A percentile compares a stretch with the other conserved stretches of the same genome.
phyloP scores from a whole-genome alignment of 2,113 vertebrate genomes.

The Aix galericulata region DNA sequence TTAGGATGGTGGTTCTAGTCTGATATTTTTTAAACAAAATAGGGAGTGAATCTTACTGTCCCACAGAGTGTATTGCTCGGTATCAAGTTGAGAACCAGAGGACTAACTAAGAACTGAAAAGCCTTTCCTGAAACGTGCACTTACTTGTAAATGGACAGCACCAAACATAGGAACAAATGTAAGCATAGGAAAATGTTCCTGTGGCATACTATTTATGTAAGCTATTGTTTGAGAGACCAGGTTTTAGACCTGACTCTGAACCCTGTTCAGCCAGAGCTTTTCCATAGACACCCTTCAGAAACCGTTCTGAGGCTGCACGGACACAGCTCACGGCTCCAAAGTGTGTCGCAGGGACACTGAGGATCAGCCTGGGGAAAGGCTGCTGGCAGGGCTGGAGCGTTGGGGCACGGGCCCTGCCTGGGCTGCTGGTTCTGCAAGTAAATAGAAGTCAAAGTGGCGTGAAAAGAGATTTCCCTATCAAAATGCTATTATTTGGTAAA shows the following conservation, averaged over 20 bases:
- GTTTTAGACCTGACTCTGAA: too few species aligned
- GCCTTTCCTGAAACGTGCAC: rapidly evolving
- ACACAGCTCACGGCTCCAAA: too few species aligned
- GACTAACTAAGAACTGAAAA: background rate
- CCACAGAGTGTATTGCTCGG: background rate
- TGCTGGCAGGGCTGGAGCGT: background rate
- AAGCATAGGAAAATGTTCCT: background rate
- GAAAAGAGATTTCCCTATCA: background rate
- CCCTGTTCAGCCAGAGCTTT: background rate
- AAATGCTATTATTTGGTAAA: background rate
- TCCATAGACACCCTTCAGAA: background rate
- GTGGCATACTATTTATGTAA: background rate
- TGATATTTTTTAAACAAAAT: background rate
- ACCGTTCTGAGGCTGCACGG: background rate
- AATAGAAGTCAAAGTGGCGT: background rate
- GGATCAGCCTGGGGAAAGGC: background rate
- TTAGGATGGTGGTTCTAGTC: background rate
- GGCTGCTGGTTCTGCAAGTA: background rate
- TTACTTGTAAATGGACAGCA: background rate
- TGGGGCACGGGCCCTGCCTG: rapidly evolving
- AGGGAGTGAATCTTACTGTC: background rate
- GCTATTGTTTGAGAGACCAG: background rate
- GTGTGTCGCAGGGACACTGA: background rate
- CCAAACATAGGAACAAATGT: background rate
- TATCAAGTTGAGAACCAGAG: background rate